phyloP scores from a whole-genome alignment of 2,888 invertebrate species.

The Tenodera sinensis region DNA sequence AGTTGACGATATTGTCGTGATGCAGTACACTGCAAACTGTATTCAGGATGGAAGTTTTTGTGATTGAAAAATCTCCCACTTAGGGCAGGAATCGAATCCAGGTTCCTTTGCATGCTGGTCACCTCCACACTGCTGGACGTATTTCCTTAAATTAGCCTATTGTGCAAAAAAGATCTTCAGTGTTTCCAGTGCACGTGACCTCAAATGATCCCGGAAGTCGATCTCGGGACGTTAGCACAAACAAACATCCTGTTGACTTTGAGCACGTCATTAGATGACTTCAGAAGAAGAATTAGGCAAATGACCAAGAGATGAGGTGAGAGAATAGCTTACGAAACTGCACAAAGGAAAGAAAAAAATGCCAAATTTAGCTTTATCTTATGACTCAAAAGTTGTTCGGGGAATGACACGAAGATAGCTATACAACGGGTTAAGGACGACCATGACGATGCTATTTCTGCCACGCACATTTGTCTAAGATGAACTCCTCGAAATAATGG shows the following conservation, averaged over 20 bases:
- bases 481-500: not conserved
- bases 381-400: not conserved
- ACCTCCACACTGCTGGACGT: too few species aligned
- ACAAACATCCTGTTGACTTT: not conserved
- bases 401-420: not conserved
- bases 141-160: too few species aligned
- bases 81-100: too few species aligned
- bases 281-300: not conserved
- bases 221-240: not conserved
- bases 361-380: not conserved
- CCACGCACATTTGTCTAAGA: not conserved
- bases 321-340: not conserved
- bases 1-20: too few species aligned
- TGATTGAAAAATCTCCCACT: too few species aligned
- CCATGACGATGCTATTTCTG: not conserved
- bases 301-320: not conserved
- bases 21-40: too few species aligned
- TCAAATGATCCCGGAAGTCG: not conserved
- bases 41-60: too few species aligned
- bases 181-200: not conserved
- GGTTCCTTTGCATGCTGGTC: too few species aligned
- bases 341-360: not conserved
- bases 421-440: not conserved
- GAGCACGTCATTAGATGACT: not conserved
- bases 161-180: too few species aligned